phyloP scores from a whole-genome alignment of 2,113 vertebrate species.

The Crypturellus undulatus region DNA sequence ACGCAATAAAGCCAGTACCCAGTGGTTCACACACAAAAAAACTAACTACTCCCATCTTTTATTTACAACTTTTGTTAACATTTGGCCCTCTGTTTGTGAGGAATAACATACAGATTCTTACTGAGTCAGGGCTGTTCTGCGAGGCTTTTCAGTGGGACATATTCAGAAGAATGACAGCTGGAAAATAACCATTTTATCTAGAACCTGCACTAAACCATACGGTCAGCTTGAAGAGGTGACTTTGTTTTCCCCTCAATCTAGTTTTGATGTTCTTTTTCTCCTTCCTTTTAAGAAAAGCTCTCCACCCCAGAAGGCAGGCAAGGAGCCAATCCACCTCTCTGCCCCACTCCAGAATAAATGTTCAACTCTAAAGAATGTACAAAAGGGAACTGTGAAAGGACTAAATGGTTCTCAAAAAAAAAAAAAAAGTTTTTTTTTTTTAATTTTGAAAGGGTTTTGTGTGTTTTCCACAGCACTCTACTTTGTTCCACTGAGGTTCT shows the following conservation, averaged over 20 bases:
- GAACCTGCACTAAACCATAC: not conserved
- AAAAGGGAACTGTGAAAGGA: constrained; percentile 30
- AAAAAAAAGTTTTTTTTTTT: constrained; percentile 28
- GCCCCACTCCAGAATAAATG: constrained; percentile 58
- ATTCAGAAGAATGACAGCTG: constrained; percentile 4
- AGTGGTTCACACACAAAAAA: not conserved
- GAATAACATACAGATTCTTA: not conserved
- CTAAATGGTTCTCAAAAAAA: constrained; percentile 4
- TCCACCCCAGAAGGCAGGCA: constrained; percentile 55
- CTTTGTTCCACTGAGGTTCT: not conserved
- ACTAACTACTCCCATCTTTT: not conserved
- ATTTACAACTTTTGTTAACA: not conserved
- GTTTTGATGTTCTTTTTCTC: constrained; percentile 63
- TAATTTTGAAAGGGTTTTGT: not conserved
- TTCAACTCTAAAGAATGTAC: constrained; percentile 29
- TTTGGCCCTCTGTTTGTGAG: not conserved
- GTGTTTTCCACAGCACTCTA: not conserved
- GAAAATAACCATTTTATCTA: not conserved
- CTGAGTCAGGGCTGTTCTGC: not conserved
- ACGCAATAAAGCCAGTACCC: not conserved
- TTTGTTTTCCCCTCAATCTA: constrained; percentile 45
- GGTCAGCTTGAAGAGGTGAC: constrained; percentile 10
- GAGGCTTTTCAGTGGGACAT: not conserved
- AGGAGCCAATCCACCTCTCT: constrained; percentile 56
- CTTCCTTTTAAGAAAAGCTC: constrained; percentile 49